Evolutionary conservation across 1,140 invertebrate genomes (phyloP).

Genomic region (Adoxophyes honmai): DNA sequence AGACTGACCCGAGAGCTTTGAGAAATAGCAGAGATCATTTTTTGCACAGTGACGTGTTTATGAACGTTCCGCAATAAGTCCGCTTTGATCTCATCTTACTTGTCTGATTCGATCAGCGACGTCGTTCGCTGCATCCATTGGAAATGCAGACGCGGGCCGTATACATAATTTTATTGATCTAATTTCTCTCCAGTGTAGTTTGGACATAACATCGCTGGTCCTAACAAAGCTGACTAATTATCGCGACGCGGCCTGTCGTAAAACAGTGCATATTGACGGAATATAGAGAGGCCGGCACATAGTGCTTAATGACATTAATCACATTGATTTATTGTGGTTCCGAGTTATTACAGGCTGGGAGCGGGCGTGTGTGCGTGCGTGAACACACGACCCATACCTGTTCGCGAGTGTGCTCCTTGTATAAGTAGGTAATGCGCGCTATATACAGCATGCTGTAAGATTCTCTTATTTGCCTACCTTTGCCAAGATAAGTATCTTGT

Average conservation of each 20-base stretch:
- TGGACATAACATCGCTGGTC: slow-evolving; percentile 49
- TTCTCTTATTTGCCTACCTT: too few species aligned
- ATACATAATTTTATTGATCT: slow-evolving; percentile 47
- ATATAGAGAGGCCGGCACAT: slow-evolving; percentile 76
- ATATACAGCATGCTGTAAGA: slow-evolving; percentile 34
- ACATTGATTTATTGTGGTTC: slow-evolving; percentile 77
- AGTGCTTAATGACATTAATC: slow-evolving; percentile 77
- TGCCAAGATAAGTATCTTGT: too few species aligned
- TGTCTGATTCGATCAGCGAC: slow-evolving; percentile 41
- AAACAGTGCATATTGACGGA: slow-evolving; percentile 77
- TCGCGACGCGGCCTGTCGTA: slow-evolving; percentile 71
- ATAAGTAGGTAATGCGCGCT: slow-evolving; percentile 32
- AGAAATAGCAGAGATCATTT: slow-evolving; percentile 67
- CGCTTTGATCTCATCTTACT: slow-evolving; percentile 60
- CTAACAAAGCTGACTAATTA: slow-evolving; percentile 77
- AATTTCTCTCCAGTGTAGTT: slow-evolving; percentile 38
- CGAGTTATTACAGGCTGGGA: slow-evolving; percentile 75
- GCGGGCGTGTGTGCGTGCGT: slow-evolving; percentile 48
- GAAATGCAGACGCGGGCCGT: slow-evolving; percentile 25
- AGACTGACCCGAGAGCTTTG: slow-evolving; percentile 37
- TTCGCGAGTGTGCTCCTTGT: slow-evolving; percentile 54
- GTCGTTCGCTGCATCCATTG: slow-evolving; percentile 26
- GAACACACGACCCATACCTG: slow-evolving; percentile 26
- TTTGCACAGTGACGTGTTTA: slow-evolving; percentile 63
- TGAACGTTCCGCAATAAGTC: slow-evolving; percentile 55